phyloP scores from a whole-genome alignment of 2,113 vertebrate genomes.

The Rhinolophus sinicus region DNA sequence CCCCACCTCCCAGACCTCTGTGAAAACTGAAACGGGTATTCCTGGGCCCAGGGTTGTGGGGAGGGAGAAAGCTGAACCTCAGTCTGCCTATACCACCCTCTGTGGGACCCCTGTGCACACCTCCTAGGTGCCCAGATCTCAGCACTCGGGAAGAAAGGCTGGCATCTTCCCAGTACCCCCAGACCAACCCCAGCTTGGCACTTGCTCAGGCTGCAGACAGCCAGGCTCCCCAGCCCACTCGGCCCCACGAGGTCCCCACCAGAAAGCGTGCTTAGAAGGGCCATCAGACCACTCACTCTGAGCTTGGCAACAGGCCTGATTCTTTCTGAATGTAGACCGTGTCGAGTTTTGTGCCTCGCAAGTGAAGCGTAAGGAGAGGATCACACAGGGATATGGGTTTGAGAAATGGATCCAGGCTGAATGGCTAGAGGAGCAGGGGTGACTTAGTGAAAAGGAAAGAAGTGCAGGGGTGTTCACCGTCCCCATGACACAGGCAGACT shows the following conservation, averaged over 20 bases:
- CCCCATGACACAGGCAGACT: neutral
- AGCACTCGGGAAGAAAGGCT: neutral
- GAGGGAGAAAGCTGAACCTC: neutral
- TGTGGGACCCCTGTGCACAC: neutral
- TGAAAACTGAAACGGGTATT: neutral
- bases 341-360: neutral
- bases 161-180: neutral
- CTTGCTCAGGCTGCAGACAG: neutral
- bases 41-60: neutral
- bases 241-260: neutral
- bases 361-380: neutral
- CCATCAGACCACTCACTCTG: neutral
- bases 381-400: neutral
- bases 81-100: neutral
- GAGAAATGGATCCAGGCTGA: neutral
- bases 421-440: neutral
- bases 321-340: neutral
- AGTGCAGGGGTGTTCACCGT: no score
- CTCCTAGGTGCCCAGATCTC: neutral
- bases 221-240: neutral
- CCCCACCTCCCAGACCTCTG: neutral
- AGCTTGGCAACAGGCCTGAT: neutral
- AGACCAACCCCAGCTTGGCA: neutral
- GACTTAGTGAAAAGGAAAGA: neutral
- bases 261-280: neutral